Conservation (phyloP, 2,888 invertebrate species). For the Rhimphoctona megacephalus region DNA sequence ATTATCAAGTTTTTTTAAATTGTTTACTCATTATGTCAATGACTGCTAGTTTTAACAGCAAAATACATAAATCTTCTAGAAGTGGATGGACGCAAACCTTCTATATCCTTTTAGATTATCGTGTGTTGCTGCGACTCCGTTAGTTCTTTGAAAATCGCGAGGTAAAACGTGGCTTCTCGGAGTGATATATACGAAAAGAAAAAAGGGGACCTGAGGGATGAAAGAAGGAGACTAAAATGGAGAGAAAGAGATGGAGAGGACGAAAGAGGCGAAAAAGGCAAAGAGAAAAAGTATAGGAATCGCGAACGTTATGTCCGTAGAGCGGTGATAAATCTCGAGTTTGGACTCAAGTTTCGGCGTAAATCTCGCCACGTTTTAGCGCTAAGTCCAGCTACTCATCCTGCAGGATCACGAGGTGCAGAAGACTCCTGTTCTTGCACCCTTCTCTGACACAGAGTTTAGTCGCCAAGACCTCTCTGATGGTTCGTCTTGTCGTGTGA, state of each 20-base stretch:
- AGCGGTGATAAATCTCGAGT: slow-evolving; percentile 83
- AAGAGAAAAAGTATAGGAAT: slow-evolving; percentile 66
- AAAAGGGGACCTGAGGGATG: slow-evolving; percentile 23
- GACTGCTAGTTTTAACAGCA: neutral
- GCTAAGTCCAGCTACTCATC: slow-evolving; percentile 84
- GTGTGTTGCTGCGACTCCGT: slow-evolving; percentile 21
- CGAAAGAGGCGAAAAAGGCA: slow-evolving; percentile 15
- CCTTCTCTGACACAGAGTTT: slow-evolving; percentile 47
- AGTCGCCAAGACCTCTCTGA: slow-evolving; percentile 30
- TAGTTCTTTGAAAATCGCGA: slow-evolving; percentile 50
- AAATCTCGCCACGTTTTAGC: slow-evolving; percentile 85
- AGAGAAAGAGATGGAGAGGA: neutral
- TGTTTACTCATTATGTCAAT: neutral
- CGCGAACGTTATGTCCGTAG: slow-evolving; percentile 65
- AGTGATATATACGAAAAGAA: slow-evolving; percentile 56
- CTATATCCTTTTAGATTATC: slow-evolving; percentile 24
- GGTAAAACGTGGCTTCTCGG: slow-evolving; percentile 38
- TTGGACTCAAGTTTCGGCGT: slow-evolving; percentile 83
- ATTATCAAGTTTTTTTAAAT: neutral
- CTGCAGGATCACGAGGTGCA: slow-evolving; percentile 81
- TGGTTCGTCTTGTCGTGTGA: slow-evolving; percentile 16
- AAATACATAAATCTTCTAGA: neutral
- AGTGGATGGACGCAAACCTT: neutral
- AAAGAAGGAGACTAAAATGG: neutral
- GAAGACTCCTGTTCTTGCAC: slow-evolving; percentile 75